phyloP scores from a whole-genome alignment of 1,140 invertebrate genomes.

The Calephelis virginiensis region DNA sequence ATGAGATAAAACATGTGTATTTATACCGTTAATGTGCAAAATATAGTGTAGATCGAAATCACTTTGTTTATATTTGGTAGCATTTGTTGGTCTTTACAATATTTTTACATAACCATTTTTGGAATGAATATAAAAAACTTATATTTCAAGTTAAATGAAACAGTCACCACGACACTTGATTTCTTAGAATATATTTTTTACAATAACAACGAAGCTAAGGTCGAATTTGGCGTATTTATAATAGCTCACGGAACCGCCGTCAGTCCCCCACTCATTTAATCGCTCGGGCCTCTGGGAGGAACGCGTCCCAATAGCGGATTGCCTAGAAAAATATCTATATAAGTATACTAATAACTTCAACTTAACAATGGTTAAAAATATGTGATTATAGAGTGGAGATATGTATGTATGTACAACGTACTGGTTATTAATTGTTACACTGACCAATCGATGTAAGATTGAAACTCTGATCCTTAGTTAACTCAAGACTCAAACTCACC shows the following conservation, averaged over 20 bases:
- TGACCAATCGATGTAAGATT: no score
- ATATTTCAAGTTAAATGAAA: not conserved
- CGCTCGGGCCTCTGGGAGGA: conserved; percentile 94
- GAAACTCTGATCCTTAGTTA: no score
- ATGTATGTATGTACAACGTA: no score
- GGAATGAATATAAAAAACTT: conserved; percentile 11
- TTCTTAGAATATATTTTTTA: conserved; percentile 13
- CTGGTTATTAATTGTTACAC: no score
- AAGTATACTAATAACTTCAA: not conserved
- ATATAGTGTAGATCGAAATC: no score
- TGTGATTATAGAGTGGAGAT: no score
- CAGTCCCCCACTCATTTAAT: conserved; percentile 81
- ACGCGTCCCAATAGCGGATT: conserved; percentile 97
- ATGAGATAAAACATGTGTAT: no score
- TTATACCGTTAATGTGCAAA: no score
- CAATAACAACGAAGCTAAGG: conserved; percentile 18
- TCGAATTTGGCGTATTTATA: conserved; percentile 23
- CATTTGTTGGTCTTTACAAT: no score
- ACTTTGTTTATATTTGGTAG: no score
- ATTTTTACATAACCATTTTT: not conserved
- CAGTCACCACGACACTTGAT: conserved; percentile 10
- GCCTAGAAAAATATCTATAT: conserved; percentile 81
- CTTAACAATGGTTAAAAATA: no score
- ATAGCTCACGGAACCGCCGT: conserved; percentile 25
- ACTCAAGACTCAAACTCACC: no score